phyloP scores from a whole-genome alignment of 2,888 invertebrate genomes.

The Drosophila gaucha region DNA sequence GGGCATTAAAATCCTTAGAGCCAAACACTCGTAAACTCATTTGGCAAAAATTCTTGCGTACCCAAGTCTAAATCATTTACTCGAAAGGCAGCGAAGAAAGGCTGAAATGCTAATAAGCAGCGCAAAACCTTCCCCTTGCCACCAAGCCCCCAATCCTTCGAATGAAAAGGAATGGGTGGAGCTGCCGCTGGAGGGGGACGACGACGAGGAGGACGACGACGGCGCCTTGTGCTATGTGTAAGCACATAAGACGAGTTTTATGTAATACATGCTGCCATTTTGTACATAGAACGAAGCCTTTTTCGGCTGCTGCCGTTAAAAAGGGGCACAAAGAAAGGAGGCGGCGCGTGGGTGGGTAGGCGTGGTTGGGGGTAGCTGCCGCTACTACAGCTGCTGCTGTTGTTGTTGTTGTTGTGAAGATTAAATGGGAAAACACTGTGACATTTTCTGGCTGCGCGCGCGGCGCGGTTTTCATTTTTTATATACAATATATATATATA shows the following conservation, averaged over 20 bases:
- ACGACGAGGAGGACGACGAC: neutral
- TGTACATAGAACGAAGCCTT: conserved; percentile 66
- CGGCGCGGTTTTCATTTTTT: conserved; percentile 45
- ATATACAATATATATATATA: conserved; percentile 22
- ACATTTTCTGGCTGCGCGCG: conserved; percentile 74
- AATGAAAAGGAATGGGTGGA: conserved; percentile 1
- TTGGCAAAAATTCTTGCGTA: conserved; percentile 62
- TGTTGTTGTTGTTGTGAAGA: conserved; percentile 68
- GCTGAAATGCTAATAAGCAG: conserved; percentile 79
- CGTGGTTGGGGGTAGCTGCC: conserved; percentile 19
- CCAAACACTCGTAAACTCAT: conserved; percentile 79
- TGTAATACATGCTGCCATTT: conserved; percentile 73
- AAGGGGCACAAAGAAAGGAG: conserved; percentile 73
- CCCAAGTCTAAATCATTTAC: conserved; percentile 72
- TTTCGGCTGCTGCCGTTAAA: conserved; percentile 58
- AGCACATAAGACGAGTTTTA: conserved; percentile 69
- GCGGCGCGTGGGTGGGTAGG: conserved; percentile 47
- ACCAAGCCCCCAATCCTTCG: neutral
- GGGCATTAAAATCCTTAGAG: conserved; percentile 55
- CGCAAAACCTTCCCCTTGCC: conserved; percentile 8
- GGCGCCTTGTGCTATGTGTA: conserved; percentile 50
- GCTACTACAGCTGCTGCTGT: conserved; percentile 22
- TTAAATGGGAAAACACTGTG: conserved; percentile 79
- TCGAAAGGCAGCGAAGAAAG: conserved; percentile 70
- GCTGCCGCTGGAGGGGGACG: neutral